Evolutionary conservation across 2,888 invertebrate species (phyloP).

Genomic region (Corbicula japonica): DNA sequence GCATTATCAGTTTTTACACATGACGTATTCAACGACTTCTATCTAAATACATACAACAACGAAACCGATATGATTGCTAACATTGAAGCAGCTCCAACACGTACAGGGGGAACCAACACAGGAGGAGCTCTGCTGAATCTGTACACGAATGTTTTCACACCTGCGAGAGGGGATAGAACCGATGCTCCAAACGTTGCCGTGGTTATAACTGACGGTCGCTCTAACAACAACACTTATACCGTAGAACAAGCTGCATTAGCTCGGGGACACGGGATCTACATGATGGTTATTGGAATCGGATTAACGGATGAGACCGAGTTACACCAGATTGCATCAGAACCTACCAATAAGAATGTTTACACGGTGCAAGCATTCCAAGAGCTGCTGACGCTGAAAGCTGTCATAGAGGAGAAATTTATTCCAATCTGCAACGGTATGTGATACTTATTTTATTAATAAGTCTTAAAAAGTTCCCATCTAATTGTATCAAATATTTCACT

Average conservation of each 20-base stretch:
- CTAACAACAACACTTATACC: conserved; percentile 16
- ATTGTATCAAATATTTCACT: too few species aligned
- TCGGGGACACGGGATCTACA: conserved; percentile 7
- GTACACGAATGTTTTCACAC: background rate
- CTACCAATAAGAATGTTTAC: conserved; percentile 11
- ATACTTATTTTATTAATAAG: too few species aligned
- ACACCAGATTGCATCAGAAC: conserved; percentile 28
- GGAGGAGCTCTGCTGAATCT: conserved; percentile 15
- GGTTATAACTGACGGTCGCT: conserved; percentile 40
- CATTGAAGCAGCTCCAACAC: background rate
- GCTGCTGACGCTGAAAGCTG: background rate
- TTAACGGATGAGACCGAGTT: conserved; percentile 17
- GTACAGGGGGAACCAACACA: conserved; percentile 12
- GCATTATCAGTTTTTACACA: conserved; percentile 28
- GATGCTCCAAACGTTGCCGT: conserved; percentile 38
- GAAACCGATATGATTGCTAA: background rate
- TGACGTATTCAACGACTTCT: conserved; percentile 16
- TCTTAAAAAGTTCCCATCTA: too few species aligned
- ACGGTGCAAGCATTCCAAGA: conserved; percentile 18
- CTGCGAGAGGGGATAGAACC: conserved; percentile 14
- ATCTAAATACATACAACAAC: conserved; percentile 14
- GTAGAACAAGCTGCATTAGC: conserved; percentile 8
- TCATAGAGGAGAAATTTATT: background rate
- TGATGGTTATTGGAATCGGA: conserved; percentile 31
- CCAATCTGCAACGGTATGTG: conserved; percentile 19